These are phyloP conservation scores for Eciton burchellii DNA, from an alignment of 1,140 invertebrate species.

Conservation along the genomic window DNA sequence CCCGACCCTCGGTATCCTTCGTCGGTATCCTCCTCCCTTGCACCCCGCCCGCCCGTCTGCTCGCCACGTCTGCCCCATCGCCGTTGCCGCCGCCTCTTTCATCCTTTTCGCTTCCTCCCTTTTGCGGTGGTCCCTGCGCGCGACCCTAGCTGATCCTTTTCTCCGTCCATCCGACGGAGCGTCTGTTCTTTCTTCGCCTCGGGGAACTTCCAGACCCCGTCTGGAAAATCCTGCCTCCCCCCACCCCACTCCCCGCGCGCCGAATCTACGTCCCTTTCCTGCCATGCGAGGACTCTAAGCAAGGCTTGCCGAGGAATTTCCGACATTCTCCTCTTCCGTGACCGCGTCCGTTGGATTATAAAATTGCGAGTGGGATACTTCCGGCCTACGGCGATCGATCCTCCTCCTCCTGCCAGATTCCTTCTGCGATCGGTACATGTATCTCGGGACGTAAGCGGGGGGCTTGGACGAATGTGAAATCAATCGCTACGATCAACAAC, in stretches of 20 bases:
- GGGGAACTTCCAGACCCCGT: conserved; percentile 26
- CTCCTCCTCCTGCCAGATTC: not conserved
- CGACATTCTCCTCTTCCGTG: conserved; percentile 48
- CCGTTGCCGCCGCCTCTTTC: conserved; percentile 21
- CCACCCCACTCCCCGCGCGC: conserved; percentile 21
- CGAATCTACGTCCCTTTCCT: conserved; percentile 23
- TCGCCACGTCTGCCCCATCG: conserved; percentile 11
- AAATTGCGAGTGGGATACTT: conserved; percentile 66
- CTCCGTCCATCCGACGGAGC: conserved; percentile 27
- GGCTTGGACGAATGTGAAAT: not conserved
- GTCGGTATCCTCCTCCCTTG: conserved; percentile 74
- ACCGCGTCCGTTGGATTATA: conserved; percentile 52
- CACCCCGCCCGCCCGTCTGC: conserved; percentile 42
- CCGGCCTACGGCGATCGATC: conserved; percentile 56
- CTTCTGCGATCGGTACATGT: not conserved
- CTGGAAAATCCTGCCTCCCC: conserved; percentile 51
- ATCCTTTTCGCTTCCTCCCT: conserved; percentile 48
- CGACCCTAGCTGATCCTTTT: conserved; percentile 57
- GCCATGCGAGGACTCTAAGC: not conserved
- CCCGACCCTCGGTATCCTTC: conserved; percentile 69
- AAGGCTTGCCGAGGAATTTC: conserved; percentile 48
- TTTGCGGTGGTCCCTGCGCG: conserved; percentile 46
- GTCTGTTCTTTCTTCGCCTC: conserved; percentile 56
- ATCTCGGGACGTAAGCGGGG: not conserved
- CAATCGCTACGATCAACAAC: not conserved